Base-by-base conservation (phyloP, 2,113 vertebrate species). In the Peromyscus californicus region DNA sequence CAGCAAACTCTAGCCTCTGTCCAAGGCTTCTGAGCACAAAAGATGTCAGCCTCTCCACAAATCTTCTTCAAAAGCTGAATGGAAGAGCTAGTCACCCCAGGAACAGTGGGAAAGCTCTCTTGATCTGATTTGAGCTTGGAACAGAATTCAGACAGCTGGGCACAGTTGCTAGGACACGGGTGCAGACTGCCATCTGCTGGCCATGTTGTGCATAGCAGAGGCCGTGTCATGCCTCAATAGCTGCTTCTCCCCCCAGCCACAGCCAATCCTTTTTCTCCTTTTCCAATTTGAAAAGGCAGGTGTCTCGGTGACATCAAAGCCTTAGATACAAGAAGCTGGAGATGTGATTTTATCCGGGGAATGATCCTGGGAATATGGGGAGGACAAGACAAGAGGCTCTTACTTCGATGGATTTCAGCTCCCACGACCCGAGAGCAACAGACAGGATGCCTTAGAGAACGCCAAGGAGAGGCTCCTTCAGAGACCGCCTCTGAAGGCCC, bases 11-110 rank as follows among this genome's bases (percentile, higher is more conserved):
- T 45, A 63, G 70, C 87, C 86, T 89, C 76, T 84, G 61, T 61
- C 29, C n/a, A 86, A 79, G 69, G 57, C 11, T 75, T 94, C 65
- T 89, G 57, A 93, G 51, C 87, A 89, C 90, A 91, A 9, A 89
- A 85, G 76, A 57, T 39, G 16, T 54, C 75, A 42, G n/a, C 31
- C 21, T 65, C 39, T 89, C 45, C 36, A 39, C 31, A 91, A 88
- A 89, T 76, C 48, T 39, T 45, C 79, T 89, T 84, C 91, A 93
- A 75, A 84, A 79, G 22, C 59, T 48, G 70, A 39, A 78, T 75
- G 33, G 54, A 86, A 54, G 21, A 76, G 59, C 57, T 61, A 33
- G 57, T 65, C 22, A 17, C 72, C 72, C n/a, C 33, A 59, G 57
- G 39, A 74, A 91, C 65, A 29, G 54, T 17, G 15, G 24, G 65